A percentile compares a stretch with the other conserved stretches of the same genome.
Evolutionary conservation across 2,797 vertebrate genomes (phyloP).

Genomic region (Odontamblyopus lacepedii): DNA sequence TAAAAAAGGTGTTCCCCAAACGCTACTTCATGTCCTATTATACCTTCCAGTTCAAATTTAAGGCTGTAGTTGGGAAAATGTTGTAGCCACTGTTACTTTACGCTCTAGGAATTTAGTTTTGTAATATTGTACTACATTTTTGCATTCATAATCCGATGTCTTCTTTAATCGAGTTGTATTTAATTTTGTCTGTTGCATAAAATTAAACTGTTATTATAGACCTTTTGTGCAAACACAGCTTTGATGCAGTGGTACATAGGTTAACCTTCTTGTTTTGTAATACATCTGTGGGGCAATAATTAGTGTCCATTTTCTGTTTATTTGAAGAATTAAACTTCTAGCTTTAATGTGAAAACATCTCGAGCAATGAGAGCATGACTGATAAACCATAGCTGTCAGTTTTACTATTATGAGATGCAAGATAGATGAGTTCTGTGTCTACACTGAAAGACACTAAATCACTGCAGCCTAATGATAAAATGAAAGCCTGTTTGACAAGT

Average conservation of each 20-base stretch:
- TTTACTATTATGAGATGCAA: constrained; percentile 58
- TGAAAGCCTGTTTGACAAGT: constrained; percentile 47
- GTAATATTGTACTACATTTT: background rate
- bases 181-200: background rate
- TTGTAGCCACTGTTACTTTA: background rate
- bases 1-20: background rate
- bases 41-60: background rate
- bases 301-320: constrained; percentile 56
- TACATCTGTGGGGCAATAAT: constrained; percentile 44
- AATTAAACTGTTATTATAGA: constrained; percentile 22
- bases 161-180: background rate
- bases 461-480: constrained; percentile 63
- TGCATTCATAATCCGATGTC: background rate
- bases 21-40: background rate
- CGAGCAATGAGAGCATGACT: constrained; percentile 42
- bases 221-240: constrained; percentile 52
- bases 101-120: background rate
- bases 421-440: constrained; percentile 67
- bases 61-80: background rate
- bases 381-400: constrained; percentile 58
- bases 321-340: constrained; percentile 50
- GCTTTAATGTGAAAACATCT: constrained; percentile 50
- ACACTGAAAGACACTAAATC: constrained; percentile 61
- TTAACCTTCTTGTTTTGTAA: constrained; percentile 21
- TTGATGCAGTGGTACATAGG: constrained; percentile 26